Conservation (phyloP, 1,140 invertebrate species). For the Scaptomyza montana region DNA sequence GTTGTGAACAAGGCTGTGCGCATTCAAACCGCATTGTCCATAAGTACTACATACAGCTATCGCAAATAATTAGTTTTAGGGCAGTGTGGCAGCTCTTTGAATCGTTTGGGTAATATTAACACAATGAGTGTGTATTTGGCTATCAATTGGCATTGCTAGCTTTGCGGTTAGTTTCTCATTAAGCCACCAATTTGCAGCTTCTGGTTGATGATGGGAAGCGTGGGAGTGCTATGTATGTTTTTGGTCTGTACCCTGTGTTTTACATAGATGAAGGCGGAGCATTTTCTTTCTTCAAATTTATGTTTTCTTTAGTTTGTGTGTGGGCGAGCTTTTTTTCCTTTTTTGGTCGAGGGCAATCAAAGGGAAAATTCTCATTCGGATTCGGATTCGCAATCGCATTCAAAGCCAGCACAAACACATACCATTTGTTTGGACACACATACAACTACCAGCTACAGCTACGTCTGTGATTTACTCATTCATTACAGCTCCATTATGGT, state of each 20-base stretch:
- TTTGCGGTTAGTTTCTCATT: conserved; percentile 10
- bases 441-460: not conserved
- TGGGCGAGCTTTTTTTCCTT: not conserved
- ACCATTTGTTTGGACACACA: conserved; percentile 32
- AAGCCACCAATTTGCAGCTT: conserved; percentile 12
- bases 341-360: conserved; percentile 62
- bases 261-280: not conserved
- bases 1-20: not conserved
- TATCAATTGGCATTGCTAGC: conserved; percentile 13
- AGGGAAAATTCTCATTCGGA: conserved; percentile 22
- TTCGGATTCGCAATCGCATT: conserved; percentile 18
- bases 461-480: conserved; percentile 55
- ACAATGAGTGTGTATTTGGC: conserved; percentile 8
- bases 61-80: conserved; percentile 10
- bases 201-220: too few species aligned
- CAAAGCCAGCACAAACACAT: conserved; percentile 18
- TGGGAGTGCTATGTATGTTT: not conserved
- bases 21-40: not conserved
- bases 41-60: not conserved
- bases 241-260: not conserved
- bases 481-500: conserved; percentile 61
- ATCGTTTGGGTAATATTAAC: not conserved
- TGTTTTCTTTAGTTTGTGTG: not conserved
- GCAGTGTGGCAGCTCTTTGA: not conserved
- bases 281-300: conserved; percentile 1